Evolutionary conservation across 1,140 invertebrate genomes (phyloP), one percentile per base, ranked within the genome.

Genomic region (Camponotus vicinus): DNA sequence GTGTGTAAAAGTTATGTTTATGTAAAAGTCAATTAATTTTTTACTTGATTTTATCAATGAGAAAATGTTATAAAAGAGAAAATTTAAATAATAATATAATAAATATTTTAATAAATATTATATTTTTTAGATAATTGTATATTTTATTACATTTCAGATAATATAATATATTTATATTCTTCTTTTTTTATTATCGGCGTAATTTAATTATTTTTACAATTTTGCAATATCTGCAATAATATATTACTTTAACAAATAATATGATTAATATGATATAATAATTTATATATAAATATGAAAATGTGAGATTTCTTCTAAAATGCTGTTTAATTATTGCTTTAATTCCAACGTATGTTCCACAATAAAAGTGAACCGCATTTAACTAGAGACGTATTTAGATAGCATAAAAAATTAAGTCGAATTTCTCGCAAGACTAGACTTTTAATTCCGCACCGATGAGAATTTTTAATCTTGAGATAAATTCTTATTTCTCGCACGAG

Each of bases 381-480:
- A 83, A 75, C 73, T 73, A 75, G 55, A 83, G 57, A 32, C 55
- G 55, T 73, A 42, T 45, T 73, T 61, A 61, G 11, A 61, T 18
- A 9, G 18, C 13, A 27, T 13, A 40, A 45, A 61, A 73, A 83
- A 42, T 83, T 75, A 59, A 75, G 49, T 73, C n/a, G 57, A 13
- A 45, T 83, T 83, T 75, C 40, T 61, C 37, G 8, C 42, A 13
- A 13, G 37, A 27, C 37, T 40, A 27, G 27, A 64, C 21, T 34
- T 80, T 80, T 70, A 70, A 70, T 75, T 32, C 42, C 27, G 15
- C 8, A 42, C 45, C 13, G 9, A 57, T 8, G n/a, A 63, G 6
- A 11, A 49, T 42, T 49, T 71, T 49, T 73, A 73, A 83, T 83
- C 55, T 63, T 42, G 57, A 2, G n/a, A 7, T 9, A n/a, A 42